Base-by-base conservation (phyloP, 2,113 vertebrate genomes). In the Ceyx margarethae region DNA sequence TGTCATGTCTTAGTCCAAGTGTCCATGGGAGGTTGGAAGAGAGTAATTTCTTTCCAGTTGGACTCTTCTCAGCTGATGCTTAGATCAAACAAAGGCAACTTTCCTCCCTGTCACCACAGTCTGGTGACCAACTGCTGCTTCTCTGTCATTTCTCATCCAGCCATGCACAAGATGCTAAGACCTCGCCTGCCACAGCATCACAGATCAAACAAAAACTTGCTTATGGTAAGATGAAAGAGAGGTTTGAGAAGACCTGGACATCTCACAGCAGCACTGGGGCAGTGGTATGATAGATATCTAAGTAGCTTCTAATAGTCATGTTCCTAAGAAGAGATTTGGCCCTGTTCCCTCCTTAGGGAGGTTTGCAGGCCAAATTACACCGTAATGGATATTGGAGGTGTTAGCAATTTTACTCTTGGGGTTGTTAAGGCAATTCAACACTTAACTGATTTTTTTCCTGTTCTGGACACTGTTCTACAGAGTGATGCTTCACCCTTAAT, bases 181-280 rank as follows among this genome's bases (percentile, higher is more conserved):
- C 35, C 13, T 19, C 31, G 6, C 17, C 13, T 6, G 11, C 40
- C 62, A 5, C 0, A 0, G 29, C 46, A 15, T 45, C 1, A 2
- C 53, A 43, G 61, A 72, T 68, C 6, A 19, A 37, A 40, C 57
- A 21, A 25, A 72, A 61, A 8, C 37, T 58, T 62, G 21, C 9
- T 82, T 20, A 1, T 25, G 37, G 60, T 64, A 68, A 84, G 25
- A 20, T 45, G 77, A 53, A 69, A 45, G 64, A 48, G 20, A 46
- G 18, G 18, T 45, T 75, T 28, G 64, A 29, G 81, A 22, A 79
- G 54, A 67, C 25, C 23, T 40, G 53, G 37, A 7, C 13, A 3
- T 37, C 42, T 80, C 20, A 16, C 10, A 84, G 78, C 53, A 83
- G 48, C 37, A 3, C 51, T 62, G 65, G 74, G 81, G 45, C 45